Evolutionary conservation across 1,140 invertebrate species (phyloP).

Genomic region (Leptinotarsa lineolata): DNA sequence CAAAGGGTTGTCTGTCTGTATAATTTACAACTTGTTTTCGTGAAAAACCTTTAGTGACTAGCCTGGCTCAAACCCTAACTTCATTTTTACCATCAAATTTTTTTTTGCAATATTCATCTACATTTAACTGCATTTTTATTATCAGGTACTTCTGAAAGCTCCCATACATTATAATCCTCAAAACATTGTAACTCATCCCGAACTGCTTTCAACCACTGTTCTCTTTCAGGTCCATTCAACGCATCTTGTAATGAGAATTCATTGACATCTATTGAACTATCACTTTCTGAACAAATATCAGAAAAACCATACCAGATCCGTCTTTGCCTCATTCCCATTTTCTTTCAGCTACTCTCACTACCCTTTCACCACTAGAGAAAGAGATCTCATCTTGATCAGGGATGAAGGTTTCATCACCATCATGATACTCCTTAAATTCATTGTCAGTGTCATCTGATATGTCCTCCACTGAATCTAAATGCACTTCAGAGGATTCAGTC

Average conservation of each 20-base stretch:
- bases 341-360: too few relatives aligned
- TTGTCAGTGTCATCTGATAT: not conserved
- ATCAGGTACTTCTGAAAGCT: too few relatives aligned
- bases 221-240: not conserved
- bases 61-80: too few relatives aligned
- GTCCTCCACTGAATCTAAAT: not conserved
- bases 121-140: too few relatives aligned
- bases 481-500: not conserved
- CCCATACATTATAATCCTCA: too few relatives aligned
- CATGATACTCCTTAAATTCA: not conserved
- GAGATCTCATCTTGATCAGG: too few relatives aligned
- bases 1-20: too few relatives aligned
- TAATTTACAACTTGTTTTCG: too few relatives aligned
- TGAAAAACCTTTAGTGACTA: too few relatives aligned
- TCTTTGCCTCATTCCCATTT: not conserved
- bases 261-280: not conserved
- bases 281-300: not conserved
- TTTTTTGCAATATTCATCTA: too few relatives aligned
- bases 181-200: not conserved
- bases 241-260: not conserved
- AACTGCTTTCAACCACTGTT: not conserved
- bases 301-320: not conserved
- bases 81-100: too few relatives aligned
- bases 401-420: not conserved
- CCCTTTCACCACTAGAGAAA: too few relatives aligned